These are phyloP conservation scores for Teinopalpus imperialis DNA, from an alignment of 2,888 invertebrate genomes.

Conservation along the genomic window DNA sequence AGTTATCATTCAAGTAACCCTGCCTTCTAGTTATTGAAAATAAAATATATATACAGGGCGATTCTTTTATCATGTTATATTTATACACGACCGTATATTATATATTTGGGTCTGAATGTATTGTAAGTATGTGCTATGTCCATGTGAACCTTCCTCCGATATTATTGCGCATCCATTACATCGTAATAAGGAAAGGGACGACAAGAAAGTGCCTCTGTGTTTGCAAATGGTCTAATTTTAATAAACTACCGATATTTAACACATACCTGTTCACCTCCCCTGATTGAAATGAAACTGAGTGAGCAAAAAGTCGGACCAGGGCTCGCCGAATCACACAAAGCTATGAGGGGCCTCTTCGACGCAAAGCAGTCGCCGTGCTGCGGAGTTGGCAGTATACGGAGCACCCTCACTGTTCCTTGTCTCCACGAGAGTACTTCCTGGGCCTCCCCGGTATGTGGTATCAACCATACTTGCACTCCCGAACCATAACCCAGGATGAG, in stretches of 20 bases:
- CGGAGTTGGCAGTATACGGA: constrained; percentile 93
- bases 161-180: no score
- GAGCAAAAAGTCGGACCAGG: constrained; percentile 90
- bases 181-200: no score
- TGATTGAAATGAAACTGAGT: constrained; percentile 92
- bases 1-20: no score
- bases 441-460: constrained; percentile 95
- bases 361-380: constrained; percentile 87
- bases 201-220: no score
- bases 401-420: constrained; percentile 92
- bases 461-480: constrained; percentile 89
- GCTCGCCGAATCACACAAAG: constrained; percentile 92
- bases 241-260: neutral
- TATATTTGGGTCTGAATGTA: no score
- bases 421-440: constrained; percentile 97
- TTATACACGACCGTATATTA: no score
- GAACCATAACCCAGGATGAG: constrained; percentile 87
- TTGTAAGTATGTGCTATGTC: no score
- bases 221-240: no score
- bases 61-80: no score
- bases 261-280: constrained; percentile 88
- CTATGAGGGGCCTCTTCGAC: constrained; percentile 93
- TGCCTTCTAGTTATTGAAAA: no score
- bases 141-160: no score
- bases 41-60: no score